phyloP scores from a whole-genome alignment of 2,797 vertebrate species.

The Mormyrops boulengeri region DNA sequence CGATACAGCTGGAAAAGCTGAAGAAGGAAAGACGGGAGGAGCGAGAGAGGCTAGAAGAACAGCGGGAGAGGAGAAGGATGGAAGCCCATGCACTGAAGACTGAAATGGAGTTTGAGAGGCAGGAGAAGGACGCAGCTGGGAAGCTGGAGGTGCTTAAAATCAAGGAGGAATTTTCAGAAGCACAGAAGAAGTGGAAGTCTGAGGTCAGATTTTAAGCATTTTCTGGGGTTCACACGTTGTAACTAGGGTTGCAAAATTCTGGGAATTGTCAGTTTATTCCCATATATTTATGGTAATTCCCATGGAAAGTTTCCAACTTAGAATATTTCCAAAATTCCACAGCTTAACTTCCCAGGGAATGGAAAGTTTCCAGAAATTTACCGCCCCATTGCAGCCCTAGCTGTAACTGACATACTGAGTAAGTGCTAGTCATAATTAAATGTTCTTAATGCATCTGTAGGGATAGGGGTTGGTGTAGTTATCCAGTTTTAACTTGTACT shows the following conservation, averaged over 20 bases:
- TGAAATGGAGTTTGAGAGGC: constrained; percentile 42
- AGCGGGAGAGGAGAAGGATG: constrained; percentile 39
- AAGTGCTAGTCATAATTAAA: not conserved
- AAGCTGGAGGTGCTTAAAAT: constrained; percentile 41
- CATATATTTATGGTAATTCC: not conserved
- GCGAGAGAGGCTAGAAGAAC: constrained; percentile 42
- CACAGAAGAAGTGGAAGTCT: constrained; percentile 40
- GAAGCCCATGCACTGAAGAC: constrained; percentile 42
- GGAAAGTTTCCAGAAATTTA: not conserved
- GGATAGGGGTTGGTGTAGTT: not conserved
- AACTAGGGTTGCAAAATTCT: not conserved
- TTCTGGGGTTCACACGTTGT: not conserved
- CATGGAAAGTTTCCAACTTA: not conserved
- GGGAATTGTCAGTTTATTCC: not conserved
- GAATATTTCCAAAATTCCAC: not conserved
- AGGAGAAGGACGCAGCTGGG: constrained; percentile 43
- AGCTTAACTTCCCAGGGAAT: not conserved
- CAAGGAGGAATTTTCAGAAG: constrained; percentile 42
- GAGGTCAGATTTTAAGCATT: constrained; percentile 38
- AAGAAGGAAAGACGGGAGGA: constrained; percentile 47
- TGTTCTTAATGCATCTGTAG: not conserved
- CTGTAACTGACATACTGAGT: not conserved
- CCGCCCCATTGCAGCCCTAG: not conserved
- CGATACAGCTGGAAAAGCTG: constrained; percentile 46
- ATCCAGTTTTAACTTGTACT: not conserved